Base-by-base conservation (phyloP, 2,888 invertebrate species). In the Pyrgus malvae region DNA sequence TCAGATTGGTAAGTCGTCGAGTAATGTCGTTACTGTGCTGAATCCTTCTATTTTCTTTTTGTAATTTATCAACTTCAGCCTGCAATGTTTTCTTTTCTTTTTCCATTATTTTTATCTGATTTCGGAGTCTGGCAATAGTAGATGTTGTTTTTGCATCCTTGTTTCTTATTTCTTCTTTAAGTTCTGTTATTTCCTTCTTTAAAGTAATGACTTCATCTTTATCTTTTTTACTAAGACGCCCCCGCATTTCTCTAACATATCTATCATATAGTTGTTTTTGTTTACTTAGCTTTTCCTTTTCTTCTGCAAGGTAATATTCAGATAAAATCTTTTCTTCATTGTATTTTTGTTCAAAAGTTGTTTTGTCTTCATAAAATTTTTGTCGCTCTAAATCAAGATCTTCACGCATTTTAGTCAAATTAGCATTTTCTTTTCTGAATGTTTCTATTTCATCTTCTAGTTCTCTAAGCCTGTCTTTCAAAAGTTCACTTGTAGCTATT, bases 71-170 rank as follows among this genome's bases (percentile, higher is more conserved):
- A 12, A 94, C 78, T 76, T 95, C 94, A 46, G 91, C 89, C 62
- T 93, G 92, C 19, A 94, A 76, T 40, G 91, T 91, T 21, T 90
- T 84, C 64, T 94, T 93, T 65, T 95, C 95, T 67, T 93, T 93
- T 73, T 95, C 95, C 50, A 94, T 80, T 40, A 92, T 91, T 74
- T 95, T 93, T 21, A 95, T 83, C 78, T 96, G 95, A 61, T 94
- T 95, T 14, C 95, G 91, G 7, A 95, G 86, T 61, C 95, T 90
- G 0, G 95, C 95, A 69, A 94, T 94, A 0, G 92, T 92, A 0
- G 94, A 92, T 3, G 94, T 93, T 70, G 94, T 94, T 67, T 93
- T 92, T 11, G 93, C 92, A 66, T 96, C 96, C 80, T 95, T 95
- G n/a, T 92, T 74, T 69, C 92, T 92, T 12, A 94, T 83, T 62